Evolutionary conservation across 2,888 invertebrate species (phyloP).

Genomic region (Elaeidobius kamerunicus): DNA sequence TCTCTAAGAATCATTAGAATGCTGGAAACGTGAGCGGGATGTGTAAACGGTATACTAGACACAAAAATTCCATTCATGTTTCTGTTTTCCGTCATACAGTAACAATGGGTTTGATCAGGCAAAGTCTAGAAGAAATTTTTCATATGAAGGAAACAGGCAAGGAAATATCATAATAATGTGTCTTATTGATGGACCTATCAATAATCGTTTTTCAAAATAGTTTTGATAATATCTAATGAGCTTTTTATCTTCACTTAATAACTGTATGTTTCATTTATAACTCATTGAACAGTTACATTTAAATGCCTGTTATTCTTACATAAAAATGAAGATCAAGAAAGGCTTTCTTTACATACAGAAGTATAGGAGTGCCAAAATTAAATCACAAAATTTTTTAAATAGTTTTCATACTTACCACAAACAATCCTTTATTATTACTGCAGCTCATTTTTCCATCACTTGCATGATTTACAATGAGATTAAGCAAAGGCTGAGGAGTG

Average conservation of each 20-base stretch:
- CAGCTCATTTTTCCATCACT: slow-evolving; percentile 72
- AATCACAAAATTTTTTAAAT: neutral
- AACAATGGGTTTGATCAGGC: slow-evolving; percentile 92
- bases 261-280: too few relatives aligned
- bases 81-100: slow-evolving; percentile 83
- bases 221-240: too few relatives aligned
- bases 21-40: slow-evolving; percentile 88
- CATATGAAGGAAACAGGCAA: too few relatives aligned
- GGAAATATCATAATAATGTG: too few relatives aligned
- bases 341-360: too few relatives aligned
- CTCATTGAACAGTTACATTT: too few relatives aligned
- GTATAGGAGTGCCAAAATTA: slow-evolving; percentile 2
- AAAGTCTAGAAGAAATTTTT: slow-evolving; percentile 71
- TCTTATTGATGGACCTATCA: too few relatives aligned
- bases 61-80: slow-evolving; percentile 74
- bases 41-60: slow-evolving; percentile 84
- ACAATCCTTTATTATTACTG: slow-evolving; percentile 73
- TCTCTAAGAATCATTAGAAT: slow-evolving; percentile 81
- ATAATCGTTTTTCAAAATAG: too few relatives aligned
- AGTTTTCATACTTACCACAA: slow-evolving; percentile 55
- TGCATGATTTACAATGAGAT: slow-evolving; percentile 74
- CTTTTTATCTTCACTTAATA: too few relatives aligned
- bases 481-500: slow-evolving; percentile 60
- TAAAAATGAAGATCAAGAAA: too few relatives aligned
- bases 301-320: too few relatives aligned